Base-by-base conservation (phyloP, 2,797 vertebrate genomes). In the Cirrhinus mrigala region DNA sequence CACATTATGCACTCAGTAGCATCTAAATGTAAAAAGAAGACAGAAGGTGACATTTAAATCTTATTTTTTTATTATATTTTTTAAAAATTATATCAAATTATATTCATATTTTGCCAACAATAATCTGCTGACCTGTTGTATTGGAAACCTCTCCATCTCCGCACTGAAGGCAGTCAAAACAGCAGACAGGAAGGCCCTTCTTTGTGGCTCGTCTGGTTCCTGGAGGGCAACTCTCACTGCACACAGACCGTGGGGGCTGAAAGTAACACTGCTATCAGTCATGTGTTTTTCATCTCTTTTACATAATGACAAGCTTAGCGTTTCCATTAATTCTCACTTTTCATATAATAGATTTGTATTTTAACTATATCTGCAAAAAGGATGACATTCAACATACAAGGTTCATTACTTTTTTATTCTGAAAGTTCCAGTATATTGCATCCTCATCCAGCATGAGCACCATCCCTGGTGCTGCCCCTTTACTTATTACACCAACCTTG, bases 351-450 rank as follows among this genome's bases (percentile, higher is more conserved):
- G 24, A 24, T 64, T 64, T 64, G 60, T 7, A 64, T 27, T 58
- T 4, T n/a, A 22, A 27, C 24, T 16, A 64, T 27, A 16, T 64
- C 2, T 64, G 24, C 60, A 68, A 37, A 64, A 64, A 15, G 11
- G 14, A 18, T 20, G 44, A 46, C 44, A 46, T 46, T 46, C 9
- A 46, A 46, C 8, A 46, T 46, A 11, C 44, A 46, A 46, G 29
- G 14, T 62, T 33, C 33, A 48, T 85, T 85, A 87, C 88, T 52
- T 81, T 77, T 4, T 69, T 68, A 8, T 54, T 73, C 22, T 90
- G 54, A 88, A 91, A 93, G 70, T 93, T 95, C 94, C 94, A 95
- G 85, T 91, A 94, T 64, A 95, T 90, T 50, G 79, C 91, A 14
- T 91, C 81, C 27, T 92, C 91, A 33, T 94, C 22, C 20, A 95